Percentiles rank a stretch among this genome's conserved stretches.
phyloP scores from a whole-genome alignment of 2,113 vertebrate genomes.

The Cochlearius cochlearius region DNA sequence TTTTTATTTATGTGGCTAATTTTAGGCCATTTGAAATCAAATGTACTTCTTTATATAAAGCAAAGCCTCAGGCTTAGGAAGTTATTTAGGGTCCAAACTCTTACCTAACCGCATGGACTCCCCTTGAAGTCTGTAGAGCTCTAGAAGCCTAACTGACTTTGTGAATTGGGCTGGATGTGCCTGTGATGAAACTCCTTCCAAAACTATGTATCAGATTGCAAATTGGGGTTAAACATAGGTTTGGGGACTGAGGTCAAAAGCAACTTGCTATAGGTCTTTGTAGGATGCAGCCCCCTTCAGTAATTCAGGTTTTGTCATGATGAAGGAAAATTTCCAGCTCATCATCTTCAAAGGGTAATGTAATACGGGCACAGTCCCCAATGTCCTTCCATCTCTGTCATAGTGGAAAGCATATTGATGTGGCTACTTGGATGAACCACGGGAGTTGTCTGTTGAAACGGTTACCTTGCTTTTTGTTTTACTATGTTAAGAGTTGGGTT shows the following conservation, averaged over 20 bases:
- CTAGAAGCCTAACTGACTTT: background rate
- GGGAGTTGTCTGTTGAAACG: background rate
- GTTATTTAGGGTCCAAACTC: background rate
- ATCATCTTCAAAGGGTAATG: background rate
- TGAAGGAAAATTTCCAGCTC: background rate
- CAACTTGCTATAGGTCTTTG: background rate
- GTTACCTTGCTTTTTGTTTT: background rate
- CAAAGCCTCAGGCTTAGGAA: background rate
- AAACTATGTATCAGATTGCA: background rate
- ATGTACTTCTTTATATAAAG: background rate
- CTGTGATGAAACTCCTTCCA: background rate
- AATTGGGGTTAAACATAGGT: background rate
- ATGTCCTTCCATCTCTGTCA: fast-evolving
- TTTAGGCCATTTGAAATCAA: background rate
- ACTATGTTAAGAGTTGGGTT: background rate
- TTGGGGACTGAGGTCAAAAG: background rate
- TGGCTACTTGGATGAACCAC: background rate
- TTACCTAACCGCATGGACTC: background rate
- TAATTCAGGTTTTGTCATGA: background rate
- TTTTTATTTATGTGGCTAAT: background rate
- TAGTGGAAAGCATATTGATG: background rate
- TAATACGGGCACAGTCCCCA: too few species aligned
- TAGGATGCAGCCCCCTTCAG: background rate
- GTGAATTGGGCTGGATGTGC: background rate
- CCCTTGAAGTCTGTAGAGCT: background rate